These are phyloP conservation scores for Eudyptes chrysolophus DNA, from an alignment of 2,113 vertebrate species.

Conservation along the genomic window DNA sequence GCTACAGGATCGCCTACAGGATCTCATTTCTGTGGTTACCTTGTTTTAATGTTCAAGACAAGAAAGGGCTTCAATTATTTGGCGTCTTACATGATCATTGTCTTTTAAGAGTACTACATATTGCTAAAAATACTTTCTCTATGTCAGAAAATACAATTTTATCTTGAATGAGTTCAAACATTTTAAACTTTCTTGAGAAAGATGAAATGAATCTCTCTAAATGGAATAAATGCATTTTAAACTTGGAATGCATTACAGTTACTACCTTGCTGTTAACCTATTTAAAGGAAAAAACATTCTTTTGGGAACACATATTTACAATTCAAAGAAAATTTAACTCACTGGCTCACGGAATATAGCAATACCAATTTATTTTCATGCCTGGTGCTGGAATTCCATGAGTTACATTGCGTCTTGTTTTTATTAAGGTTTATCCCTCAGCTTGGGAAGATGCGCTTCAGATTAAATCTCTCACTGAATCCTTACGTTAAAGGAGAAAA, in stretches of 20 bases:
- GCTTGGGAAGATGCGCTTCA: not conserved
- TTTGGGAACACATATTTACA: slow-evolving; percentile 18
- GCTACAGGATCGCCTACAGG: not conserved
- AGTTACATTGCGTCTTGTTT: slow-evolving; percentile 9
- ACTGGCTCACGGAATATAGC: not conserved
- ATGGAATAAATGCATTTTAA: slow-evolving; percentile 42
- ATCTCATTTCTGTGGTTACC: not conserved
- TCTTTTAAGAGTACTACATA: not conserved
- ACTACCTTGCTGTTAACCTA: slow-evolving; percentile 24
- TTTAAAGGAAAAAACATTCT: slow-evolving; percentile 16
- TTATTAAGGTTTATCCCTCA: slow-evolving; percentile 6
- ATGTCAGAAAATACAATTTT: not conserved
- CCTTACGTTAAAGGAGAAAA: not conserved
- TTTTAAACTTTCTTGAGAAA: not conserved
- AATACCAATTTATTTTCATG: not conserved
- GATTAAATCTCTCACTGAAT: slow-evolving; percentile 2
- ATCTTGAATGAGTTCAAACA: not conserved
- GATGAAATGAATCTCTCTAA: not conserved
- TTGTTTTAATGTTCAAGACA: not conserved
- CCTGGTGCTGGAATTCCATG: not conserved
- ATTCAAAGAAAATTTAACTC: slow-evolving; percentile 21
- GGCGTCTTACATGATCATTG: not conserved
- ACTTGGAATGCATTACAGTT: not conserved
- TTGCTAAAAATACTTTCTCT: not conserved
- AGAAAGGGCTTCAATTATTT: not conserved